Evolutionary conservation across 2,888 invertebrate species (phyloP), one percentile per base, ranked within the genome.

Genomic region (Dicycla oo): DNA sequence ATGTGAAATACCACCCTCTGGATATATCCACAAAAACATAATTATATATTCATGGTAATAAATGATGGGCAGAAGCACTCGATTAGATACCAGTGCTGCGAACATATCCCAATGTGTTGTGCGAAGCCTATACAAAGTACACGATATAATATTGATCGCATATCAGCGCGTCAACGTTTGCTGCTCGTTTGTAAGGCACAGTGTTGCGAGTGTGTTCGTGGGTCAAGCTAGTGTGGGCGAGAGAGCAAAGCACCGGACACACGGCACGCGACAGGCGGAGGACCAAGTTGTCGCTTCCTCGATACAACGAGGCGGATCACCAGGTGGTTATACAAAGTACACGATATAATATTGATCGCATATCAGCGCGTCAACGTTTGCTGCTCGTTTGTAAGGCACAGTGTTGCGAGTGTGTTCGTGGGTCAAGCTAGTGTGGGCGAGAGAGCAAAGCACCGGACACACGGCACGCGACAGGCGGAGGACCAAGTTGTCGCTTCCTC

Each of bases 1-100:
- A 86, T 88, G 89, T 88, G 94, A 94, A 94, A 94, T 94, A 95
- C 94, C 95, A 95, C 94, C 95, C 93, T 92, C 91, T 80, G 90
- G 87, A 90, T 89, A 87, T 85, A 77, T 78, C 75, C 70, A 74
- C 57, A 53, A 78, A 69, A 69, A 68, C 63, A 74, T 64, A n/a
- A 53, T 72, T 64, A 71, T 60, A 51, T 70, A 78, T 76, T 45
- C 74, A 61, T 75, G 62, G 61, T 73, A 70, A 62, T 69, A 74
- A 67, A 74, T 70, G 73, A 73, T 76, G 81, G 68, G 68, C 75
- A 68, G 76, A 78, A 75, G 77, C 76, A 73, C 80, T 80, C 70
- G 69, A 73, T 79, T 76, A 79, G 70, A 80, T 78, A 73, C 76
- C 80, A 76, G 84, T 84, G 84, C 83, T 73, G 80, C 71, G 75